Evolutionary conservation across 2,113 vertebrate genomes (phyloP), one percentile per base, ranked within the genome.

Genomic region (Dasypus novemcinctus): DNA sequence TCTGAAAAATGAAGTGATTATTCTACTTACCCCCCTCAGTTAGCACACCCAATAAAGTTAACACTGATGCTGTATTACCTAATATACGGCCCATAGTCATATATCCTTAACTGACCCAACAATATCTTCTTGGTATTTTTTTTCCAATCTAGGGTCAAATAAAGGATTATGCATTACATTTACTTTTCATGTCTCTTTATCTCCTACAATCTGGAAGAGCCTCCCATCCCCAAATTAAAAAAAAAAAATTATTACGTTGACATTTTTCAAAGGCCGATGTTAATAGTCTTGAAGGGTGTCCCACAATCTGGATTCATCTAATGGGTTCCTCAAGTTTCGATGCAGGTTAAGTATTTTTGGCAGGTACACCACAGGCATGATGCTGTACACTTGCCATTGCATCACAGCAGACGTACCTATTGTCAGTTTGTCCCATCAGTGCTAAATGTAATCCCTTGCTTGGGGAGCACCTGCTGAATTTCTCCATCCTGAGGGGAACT

Each of bases 121-220:
- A 72, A 25, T 86, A 68, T 85, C 75, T 61, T n/a, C n/a, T 89
- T 85, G 41, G 14, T 94, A 57, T 69, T 78, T 90, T 93, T 66
- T 94, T 76, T 90, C 86, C 43, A 86, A 69, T 75, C 13, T 21
- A 86, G 36, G 38, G 61, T 49, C 49, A 85, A 69, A 31, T 61
- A n/a, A n/a, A 85, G 9, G 11, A 13, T 38, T 95, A 80, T 49
- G 3, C 29, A 54, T 7, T 57, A 2, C 9, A 85, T 64, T 64
- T 43, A 76, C 33, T 68, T 96, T 90, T 59, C 25, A 41, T 52
- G 4, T 75, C 71, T 90, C 59, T 83, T 92, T 71, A 86, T 33
- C 36, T 66, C 25, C 41, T 46, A 33, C 49, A 71, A 63, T 86
- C 20, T 89, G 63, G n/a, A 86, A 25, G 11, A 85, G n/a, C 27